A percentile compares a stretch with the other conserved stretches of the same genome.
Evolutionary conservation across 1,140 invertebrate genomes (phyloP).

Genomic region (Lysiphlebus fabarum): DNA sequence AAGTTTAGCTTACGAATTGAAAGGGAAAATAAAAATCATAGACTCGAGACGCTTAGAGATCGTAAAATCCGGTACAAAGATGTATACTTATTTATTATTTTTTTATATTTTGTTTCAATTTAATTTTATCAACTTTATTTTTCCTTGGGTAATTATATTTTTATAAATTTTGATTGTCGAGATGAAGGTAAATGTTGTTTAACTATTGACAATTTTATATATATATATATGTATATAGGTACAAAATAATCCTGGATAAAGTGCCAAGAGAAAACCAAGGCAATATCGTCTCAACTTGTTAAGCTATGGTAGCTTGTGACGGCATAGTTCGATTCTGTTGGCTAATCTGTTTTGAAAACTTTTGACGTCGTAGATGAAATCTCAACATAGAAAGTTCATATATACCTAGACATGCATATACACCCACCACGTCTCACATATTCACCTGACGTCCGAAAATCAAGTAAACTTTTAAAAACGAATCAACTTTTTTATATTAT

Average conservation of each 20-base stretch:
- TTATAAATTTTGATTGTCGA: neutral
- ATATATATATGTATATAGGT: neutral
- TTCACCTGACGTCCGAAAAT: too few species aligned
- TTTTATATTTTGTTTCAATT: constrained; percentile 9
- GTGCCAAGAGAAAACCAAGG: constrained; percentile 13
- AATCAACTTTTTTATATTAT: too few species aligned
- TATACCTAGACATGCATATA: neutral
- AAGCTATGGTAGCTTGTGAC: constrained; percentile 12
- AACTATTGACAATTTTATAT: neutral
- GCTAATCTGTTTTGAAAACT: constrained; percentile 22
- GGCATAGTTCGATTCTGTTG: constrained; percentile 12
- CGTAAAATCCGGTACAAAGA: neutral
- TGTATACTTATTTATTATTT: constrained; percentile 4
- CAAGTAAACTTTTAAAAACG: too few species aligned
- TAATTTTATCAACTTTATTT: neutral
- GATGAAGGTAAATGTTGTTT: neutral
- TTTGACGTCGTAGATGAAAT: neutral
- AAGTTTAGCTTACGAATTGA: constrained; percentile 23
- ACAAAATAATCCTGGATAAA: constrained; percentile 15
- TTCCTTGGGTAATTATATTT: neutral
- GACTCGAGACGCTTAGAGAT: constrained; percentile 19
- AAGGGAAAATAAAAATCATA: constrained; percentile 20
- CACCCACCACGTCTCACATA: neutral
- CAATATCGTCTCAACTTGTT: constrained; percentile 11
- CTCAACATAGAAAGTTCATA: neutral